Evolutionary conservation across 1,140 invertebrate genomes (phyloP).

Genomic region (Temnothorax curvispinosus): DNA sequence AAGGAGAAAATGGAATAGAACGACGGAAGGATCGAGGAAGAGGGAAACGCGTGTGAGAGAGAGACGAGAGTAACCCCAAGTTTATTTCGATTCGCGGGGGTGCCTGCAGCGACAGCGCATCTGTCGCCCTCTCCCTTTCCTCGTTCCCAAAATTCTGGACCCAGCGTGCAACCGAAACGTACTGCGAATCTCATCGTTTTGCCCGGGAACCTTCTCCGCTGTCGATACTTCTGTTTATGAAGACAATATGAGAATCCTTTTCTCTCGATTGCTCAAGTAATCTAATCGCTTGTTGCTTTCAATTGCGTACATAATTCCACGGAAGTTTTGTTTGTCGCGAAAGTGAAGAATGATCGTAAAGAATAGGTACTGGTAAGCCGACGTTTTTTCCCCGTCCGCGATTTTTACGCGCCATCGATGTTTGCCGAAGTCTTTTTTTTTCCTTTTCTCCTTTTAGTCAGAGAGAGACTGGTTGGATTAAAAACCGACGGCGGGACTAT

Average conservation of each 20-base stretch:
- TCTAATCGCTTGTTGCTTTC: conserved; percentile 11
- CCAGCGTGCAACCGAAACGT: conserved; percentile 6
- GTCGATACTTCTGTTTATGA: not conserved
- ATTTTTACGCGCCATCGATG: conserved; percentile 31
- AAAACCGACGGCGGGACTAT: conserved; percentile 49
- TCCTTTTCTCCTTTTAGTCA: conserved; percentile 1
- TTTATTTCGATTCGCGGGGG: conserved; percentile 71
- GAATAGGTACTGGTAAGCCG: not conserved
- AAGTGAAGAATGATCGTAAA: not conserved
- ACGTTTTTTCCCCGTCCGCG: conserved; percentile 2
- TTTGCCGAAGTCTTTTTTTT: not conserved
- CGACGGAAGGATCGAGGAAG: not conserved
- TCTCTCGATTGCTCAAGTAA: not conserved
- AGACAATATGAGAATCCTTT: not conserved
- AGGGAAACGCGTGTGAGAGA: not conserved
- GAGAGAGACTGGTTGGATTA: conserved; percentile 28
- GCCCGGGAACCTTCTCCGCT: not conserved
- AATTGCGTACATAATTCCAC: not conserved
- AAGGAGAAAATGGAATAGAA: not conserved
- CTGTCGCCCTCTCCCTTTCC: conserved; percentile 53
- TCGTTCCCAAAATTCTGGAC: conserved; percentile 19
- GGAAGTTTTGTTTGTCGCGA: not conserved
- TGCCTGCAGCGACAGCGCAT: conserved; percentile 69
- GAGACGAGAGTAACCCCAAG: conserved; percentile 27
- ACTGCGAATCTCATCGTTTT: not conserved